phyloP scores from a whole-genome alignment of 1,140 invertebrate species.

The Lucilia sericata region DNA sequence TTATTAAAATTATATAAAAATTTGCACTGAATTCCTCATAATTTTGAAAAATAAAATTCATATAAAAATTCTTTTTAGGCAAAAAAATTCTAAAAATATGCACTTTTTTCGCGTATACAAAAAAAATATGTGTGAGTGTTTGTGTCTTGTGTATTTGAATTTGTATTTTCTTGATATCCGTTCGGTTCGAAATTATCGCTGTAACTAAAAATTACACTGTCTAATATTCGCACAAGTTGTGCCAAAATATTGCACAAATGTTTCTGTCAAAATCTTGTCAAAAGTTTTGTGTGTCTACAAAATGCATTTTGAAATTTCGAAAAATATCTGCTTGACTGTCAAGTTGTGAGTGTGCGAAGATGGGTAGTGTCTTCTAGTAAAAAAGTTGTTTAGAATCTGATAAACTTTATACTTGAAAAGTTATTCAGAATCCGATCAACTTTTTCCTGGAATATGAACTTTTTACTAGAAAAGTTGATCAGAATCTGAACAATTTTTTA shows the following conservation, averaged over 20 bases:
- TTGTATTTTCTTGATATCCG: not conserved
- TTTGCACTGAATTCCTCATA: not conserved
- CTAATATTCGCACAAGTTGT: constrained; percentile 23
- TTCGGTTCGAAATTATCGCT: constrained; percentile 35
- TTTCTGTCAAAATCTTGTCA: constrained; percentile 14
- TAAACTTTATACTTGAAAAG: too few relatives aligned
- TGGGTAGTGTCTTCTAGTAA: not conserved
- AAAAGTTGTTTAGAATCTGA: too few relatives aligned
- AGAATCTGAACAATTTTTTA: too few relatives aligned
- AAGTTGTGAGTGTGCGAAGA: not conserved
- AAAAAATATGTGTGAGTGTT: not conserved
- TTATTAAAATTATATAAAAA: not conserved
- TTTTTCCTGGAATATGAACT: too few relatives aligned
- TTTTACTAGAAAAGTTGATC: too few relatives aligned
- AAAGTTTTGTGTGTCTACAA: not conserved
- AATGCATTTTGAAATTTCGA: constrained; percentile 4
- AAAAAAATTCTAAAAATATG: constrained; percentile 42
- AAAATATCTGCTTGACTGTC: not conserved
- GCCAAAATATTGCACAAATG: constrained; percentile 23
- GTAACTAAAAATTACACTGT: constrained; percentile 13
- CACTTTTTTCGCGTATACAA: constrained; percentile 1
- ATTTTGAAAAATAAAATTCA: not conserved
- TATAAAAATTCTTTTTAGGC: not conserved
- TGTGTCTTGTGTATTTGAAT: not conserved
- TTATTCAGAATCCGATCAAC: too few relatives aligned